Percentiles rank a stretch among this genome's conserved stretches.
These are phyloP conservation scores for Caracal caracal DNA, from an alignment of 2,113 vertebrate species.

Conservation along the genomic window DNA sequence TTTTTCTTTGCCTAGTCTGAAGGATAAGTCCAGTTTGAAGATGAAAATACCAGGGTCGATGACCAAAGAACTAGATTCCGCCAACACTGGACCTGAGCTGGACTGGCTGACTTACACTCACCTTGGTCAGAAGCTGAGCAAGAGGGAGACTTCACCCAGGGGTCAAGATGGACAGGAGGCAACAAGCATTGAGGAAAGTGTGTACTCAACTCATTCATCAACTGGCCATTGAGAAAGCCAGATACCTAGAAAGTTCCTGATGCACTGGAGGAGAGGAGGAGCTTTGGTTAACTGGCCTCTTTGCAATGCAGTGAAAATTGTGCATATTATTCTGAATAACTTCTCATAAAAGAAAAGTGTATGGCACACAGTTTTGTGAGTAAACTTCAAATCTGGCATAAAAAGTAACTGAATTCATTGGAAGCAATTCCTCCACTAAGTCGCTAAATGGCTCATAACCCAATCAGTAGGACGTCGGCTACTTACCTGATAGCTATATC, in stretches of 20 bases:
- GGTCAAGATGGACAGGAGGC: not conserved
- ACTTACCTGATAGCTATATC: not conserved
- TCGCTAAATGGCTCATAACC: not conserved
- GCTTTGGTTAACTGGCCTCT: not conserved
- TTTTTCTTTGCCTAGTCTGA: not conserved
- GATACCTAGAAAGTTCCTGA: not conserved
- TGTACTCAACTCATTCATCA: not conserved
- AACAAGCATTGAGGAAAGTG: not conserved
- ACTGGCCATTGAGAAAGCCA: not conserved
- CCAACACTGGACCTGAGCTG: not conserved
- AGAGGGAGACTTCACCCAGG: not conserved
- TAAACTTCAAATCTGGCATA: not conserved
- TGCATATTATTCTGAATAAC: not conserved
- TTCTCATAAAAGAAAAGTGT: not conserved
- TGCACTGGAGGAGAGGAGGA: not conserved
- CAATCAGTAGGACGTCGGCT: too few species aligned
- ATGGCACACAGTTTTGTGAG: not conserved
- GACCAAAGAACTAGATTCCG: not conserved
- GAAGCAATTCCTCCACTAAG: not conserved
- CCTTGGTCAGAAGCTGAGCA: not conserved
- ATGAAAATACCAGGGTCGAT: too few species aligned
- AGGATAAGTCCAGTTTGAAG: not conserved
- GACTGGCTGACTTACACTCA: not conserved
- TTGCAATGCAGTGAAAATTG: not conserved
- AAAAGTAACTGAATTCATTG: not conserved